phyloP scores from a whole-genome alignment of 2,888 invertebrate genomes.

The Himalopsyche tibetana region DNA sequence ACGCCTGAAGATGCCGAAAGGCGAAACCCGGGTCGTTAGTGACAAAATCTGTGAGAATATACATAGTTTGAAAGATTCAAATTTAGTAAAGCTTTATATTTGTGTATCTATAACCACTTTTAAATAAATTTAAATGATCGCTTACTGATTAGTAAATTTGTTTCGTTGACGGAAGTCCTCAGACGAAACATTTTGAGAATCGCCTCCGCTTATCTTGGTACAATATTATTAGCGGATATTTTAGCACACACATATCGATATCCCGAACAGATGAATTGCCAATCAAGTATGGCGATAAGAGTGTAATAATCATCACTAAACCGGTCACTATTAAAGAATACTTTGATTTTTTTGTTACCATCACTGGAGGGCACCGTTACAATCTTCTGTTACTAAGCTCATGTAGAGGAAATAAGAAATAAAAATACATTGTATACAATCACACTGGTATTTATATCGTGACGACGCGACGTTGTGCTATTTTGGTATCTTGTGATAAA shows the following conservation, averaged over 20 bases:
- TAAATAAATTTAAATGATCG: too few relatives aligned
- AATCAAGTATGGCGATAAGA: conserved; percentile 3
- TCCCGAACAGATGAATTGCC: background rate
- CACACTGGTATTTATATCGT: too few relatives aligned
- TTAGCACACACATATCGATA: background rate
- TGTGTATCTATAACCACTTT: too few relatives aligned
- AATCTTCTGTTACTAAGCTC: background rate
- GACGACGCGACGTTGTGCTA: too few relatives aligned
- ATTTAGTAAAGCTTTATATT: too few relatives aligned
- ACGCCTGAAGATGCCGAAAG: too few relatives aligned
- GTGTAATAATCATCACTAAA: background rate
- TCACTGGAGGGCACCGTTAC: conserved; percentile 15
- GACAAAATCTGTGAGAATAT: too few relatives aligned
- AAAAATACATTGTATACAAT: background rate
- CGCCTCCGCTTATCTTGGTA: background rate
- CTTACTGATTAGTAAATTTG: too few relatives aligned
- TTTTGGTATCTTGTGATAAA: too few relatives aligned
- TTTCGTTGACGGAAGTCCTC: too few relatives aligned
- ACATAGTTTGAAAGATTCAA: too few relatives aligned
- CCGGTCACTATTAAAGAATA: conserved; percentile 30
- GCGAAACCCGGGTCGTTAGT: too few relatives aligned
- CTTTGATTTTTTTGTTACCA: conserved; percentile 17
- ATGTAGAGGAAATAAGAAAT: conserved; percentile 13
- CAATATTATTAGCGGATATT: background rate
- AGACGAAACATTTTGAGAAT: background rate